These are phyloP conservation scores for Botia almorhae DNA, from an alignment of 2,797 vertebrate genomes.

Conservation along the genomic window DNA sequence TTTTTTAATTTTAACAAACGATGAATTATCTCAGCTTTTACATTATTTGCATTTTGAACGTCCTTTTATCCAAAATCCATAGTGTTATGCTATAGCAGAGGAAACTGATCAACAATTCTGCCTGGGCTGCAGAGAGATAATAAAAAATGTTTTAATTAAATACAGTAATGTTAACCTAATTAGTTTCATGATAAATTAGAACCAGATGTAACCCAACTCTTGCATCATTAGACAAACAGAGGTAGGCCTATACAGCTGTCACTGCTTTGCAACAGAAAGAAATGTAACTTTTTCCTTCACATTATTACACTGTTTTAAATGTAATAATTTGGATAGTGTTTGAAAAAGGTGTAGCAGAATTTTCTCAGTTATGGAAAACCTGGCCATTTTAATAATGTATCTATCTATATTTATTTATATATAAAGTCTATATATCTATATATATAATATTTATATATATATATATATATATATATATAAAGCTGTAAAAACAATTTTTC, in stretches of 20 bases:
- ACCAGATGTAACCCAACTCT: slow-evolving; percentile 35
- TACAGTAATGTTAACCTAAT: slow-evolving; percentile 46
- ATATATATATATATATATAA: no score
- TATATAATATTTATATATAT: no score
- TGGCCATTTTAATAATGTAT: background rate
- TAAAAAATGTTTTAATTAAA: slow-evolving; percentile 48
- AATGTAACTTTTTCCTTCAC: background rate
- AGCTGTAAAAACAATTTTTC: no score
- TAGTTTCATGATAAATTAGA: slow-evolving; percentile 28
- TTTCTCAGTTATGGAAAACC: background rate
- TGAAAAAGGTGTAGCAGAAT: background rate
- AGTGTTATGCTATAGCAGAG: slow-evolving; percentile 3
- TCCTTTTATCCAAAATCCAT: background rate
- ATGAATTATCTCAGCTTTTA: slow-evolving; percentile 29
- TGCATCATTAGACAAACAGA: slow-evolving; percentile 47
- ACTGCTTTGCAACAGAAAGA: background rate
- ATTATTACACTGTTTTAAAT: background rate
- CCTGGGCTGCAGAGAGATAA: slow-evolving; percentile 13
- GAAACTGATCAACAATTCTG: slow-evolving; percentile 8
- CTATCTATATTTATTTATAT: background rate
- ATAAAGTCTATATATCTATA: no score
- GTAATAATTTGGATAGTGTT: background rate
- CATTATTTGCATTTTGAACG: background rate
- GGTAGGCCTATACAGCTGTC: slow-evolving; percentile 12
- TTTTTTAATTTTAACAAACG: slow-evolving; percentile 3